These are phyloP conservation scores for Montipora sp. DNA, from an alignment of 64 coral and sea anemone genomes.

Conservation along the genomic window DNA sequence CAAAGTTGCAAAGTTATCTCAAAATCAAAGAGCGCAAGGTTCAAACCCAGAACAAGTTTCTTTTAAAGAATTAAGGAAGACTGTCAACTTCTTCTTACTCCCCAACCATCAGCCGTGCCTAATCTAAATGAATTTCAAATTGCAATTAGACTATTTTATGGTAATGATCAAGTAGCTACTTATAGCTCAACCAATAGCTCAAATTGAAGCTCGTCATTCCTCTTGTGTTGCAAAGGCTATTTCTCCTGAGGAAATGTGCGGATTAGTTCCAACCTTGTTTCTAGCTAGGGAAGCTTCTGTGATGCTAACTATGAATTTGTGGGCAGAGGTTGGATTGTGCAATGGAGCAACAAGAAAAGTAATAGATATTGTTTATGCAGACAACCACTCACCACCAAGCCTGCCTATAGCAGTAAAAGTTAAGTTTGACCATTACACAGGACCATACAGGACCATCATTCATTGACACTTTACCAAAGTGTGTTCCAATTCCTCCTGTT, in stretches of 20 bases:
- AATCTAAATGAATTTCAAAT: conserved; percentile 65
- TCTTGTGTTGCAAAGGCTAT: neutral
- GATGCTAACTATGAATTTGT: too few species aligned
- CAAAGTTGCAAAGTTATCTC: conserved; percentile 32
- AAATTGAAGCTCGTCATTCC: conserved; percentile 39
- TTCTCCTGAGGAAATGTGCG: conserved; percentile 52
- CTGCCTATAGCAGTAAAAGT: conserved; percentile 63
- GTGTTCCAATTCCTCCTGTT: too few species aligned
- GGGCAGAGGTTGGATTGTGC: conserved; percentile 52
- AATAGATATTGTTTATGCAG: conserved; percentile 32
- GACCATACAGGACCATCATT: too few species aligned
- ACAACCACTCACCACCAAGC: conserved; percentile 11
- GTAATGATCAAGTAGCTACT: conserved; percentile 57
- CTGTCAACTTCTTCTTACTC: conserved; percentile 61
- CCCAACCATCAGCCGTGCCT: conserved; percentile 44
- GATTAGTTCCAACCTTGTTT: conserved; percentile 34
- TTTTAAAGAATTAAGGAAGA: conserved; percentile 75
- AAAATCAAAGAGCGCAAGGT: conserved; percentile 47
- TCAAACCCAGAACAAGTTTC: neutral
- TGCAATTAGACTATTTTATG: conserved; percentile 69
- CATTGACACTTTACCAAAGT: too few species aligned
- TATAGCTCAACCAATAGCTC: conserved; percentile 68
- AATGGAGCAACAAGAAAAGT: conserved; percentile 44
- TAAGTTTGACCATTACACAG: conserved; percentile 57
- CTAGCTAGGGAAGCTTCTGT: conserved; percentile 16